A percentile compares a stretch with the other conserved stretches of the same genome.
These are phyloP conservation scores for Drosophila mayaguana DNA, from an alignment of 2,888 invertebrate species.

Conservation along the genomic window DNA sequence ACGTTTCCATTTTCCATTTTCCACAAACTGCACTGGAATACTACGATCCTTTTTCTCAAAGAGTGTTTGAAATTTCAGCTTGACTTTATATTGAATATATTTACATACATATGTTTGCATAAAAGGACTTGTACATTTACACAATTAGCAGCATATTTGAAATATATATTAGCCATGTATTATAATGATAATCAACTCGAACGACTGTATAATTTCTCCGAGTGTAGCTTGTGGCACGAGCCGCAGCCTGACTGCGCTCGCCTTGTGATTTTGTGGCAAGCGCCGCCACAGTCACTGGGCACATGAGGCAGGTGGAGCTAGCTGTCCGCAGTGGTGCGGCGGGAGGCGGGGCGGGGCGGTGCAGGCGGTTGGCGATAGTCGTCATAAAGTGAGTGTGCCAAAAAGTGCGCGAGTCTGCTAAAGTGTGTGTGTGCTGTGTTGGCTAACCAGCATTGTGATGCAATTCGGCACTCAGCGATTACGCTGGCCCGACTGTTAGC, in stretches of 20 bases:
- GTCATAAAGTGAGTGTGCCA: conserved; percentile 64
- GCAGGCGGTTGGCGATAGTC: conserved; percentile 45
- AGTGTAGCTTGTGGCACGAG: conserved; percentile 31
- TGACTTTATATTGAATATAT: too few relatives aligned
- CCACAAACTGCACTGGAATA: too few relatives aligned
- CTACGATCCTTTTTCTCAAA: too few relatives aligned
- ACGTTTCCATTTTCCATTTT: not conserved
- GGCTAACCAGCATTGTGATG: conserved; percentile 61
- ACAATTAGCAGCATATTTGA: too few relatives aligned
- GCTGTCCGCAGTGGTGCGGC: conserved; percentile 9
- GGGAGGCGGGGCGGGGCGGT: conserved; percentile 12
- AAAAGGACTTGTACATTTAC: too few relatives aligned
- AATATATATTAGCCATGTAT: too few relatives aligned
- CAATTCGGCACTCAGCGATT: conserved; percentile 70
- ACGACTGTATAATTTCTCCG: not conserved
- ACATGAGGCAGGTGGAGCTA: conserved; percentile 27
- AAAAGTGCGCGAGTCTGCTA: conserved; percentile 17
- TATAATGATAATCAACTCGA: not conserved
- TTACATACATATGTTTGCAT: too few relatives aligned
- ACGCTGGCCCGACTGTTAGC: conserved; percentile 51
- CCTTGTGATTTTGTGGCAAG: conserved; percentile 44
- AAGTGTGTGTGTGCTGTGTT: conserved; percentile 34
- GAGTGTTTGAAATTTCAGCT: too few relatives aligned
- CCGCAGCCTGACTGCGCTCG: conserved; percentile 20
- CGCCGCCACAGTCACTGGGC: conserved; percentile 54